Evolutionary conservation across 2,113 vertebrate species (phyloP), one percentile per base, ranked within the genome.

Genomic region (Equus quagga): DNA sequence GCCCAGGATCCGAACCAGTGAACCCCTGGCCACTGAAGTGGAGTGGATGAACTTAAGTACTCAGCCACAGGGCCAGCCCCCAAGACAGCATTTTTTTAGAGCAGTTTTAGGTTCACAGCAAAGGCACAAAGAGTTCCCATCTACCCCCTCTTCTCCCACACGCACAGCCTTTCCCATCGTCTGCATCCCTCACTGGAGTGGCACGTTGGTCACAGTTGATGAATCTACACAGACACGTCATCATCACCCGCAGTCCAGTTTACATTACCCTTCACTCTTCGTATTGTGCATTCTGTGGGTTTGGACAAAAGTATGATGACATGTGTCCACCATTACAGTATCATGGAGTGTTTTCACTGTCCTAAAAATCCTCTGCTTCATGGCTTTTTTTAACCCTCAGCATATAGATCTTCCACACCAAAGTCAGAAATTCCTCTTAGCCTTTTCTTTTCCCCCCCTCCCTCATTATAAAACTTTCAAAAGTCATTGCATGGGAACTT

Each of bases 171-270:
- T 6, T 19, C 44, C 19, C 9, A 7, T 18, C 19, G 12, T 15
- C 19, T 13, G n/a, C 80, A 8, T 6, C n/a, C 26, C 36, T 9
- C 36, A 14, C 33, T 4, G 0, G 58, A 10, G 51, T 2, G 15
- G 24, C 13, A 18, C 9, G 1, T 31, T 2, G 31, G 33, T 84
- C 10, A 41, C 4, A 31, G 14, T 15, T 5, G 2, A 8, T 10
- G 56, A 44, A 26, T n/a, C 58, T 18, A 2, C 14, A 9, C 14
- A 8, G 11, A 6, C 26, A 14, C 0, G 0, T 60, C 1, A 0
- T 54, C 14, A 2, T n/a, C 56, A 12, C 49, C n/a, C 78, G 21
- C 67, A 15, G 10, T 10, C 44, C 8, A 0, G 4, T 36, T 31
- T 28, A 3, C 36, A 11, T n/a, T 21, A 21, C 28, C 60, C 36